Percentiles rank a stretch among this genome's conserved stretches.
Evolutionary conservation across 2,113 vertebrate species (phyloP).

Genomic region (Syrmaticus mikado): DNA sequence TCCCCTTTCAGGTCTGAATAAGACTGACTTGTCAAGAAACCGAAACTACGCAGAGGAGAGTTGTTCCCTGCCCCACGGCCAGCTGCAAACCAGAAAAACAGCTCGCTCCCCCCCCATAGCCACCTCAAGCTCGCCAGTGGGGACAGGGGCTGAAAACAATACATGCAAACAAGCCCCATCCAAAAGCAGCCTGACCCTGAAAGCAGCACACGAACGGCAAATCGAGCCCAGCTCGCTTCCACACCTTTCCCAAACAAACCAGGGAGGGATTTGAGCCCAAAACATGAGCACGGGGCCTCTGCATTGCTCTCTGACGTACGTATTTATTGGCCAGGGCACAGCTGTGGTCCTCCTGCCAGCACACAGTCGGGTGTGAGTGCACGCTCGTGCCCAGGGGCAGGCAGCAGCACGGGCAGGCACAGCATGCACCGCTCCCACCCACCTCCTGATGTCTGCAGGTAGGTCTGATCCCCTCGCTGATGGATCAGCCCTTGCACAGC

Average conservation of each 20-base stretch:
- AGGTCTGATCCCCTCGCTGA: neutral
- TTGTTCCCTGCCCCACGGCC: neutral
- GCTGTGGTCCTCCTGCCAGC: neutral
- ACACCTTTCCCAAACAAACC: neutral
- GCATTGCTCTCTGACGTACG: neutral
- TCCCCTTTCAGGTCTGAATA: neutral
- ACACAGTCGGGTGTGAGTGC: neutral
- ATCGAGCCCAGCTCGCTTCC: neutral
- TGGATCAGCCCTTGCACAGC: neutral
- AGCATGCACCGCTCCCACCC: neutral
- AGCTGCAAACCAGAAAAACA: neutral
- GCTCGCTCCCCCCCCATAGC: no score
- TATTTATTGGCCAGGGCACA: neutral
- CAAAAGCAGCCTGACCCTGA: neutral
- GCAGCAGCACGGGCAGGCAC: neutral
- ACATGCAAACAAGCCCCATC: neutral
- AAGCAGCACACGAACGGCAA: neutral
- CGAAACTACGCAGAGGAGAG: neutral
- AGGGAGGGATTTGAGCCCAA: no score
- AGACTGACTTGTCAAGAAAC: neutral
- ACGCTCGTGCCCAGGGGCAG: neutral
- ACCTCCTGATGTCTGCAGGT: rapidly evolving
- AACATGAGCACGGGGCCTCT: neutral
- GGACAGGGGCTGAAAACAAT: neutral
- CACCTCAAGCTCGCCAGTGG: neutral